Evolutionary conservation across 2,113 vertebrate genomes (phyloP), one percentile per base, ranked within the genome.

Genomic region (Chroicocephalus ridibundus): DNA sequence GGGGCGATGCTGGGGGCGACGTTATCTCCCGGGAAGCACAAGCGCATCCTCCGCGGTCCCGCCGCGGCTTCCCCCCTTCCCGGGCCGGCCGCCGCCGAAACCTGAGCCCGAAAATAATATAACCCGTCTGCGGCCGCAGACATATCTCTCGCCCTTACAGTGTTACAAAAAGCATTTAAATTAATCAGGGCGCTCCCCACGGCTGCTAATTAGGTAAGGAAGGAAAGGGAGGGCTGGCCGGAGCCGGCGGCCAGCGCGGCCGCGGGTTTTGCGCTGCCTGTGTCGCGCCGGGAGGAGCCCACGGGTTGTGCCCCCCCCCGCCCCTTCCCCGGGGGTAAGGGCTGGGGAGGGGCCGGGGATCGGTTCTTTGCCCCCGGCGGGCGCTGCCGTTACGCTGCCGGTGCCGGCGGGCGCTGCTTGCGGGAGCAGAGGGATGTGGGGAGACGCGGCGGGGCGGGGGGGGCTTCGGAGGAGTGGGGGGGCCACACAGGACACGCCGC

Each of bases 151-250:
- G n/a, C 85, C 90, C 87, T 92, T 94, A 84, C 87, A 91, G 74
- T 91, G 84, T 94, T 95, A 94, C 94, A 78, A 93, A 96, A 96
- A 90, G 75, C 95, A 93, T 94, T 95, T 95, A 65, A 96, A 95
- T 95, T 95, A 96, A 96, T 90, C 86, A 93, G 86, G 82, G 66
- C 54, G 34, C 94, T 93, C 90, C 85, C 90, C 70, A 64, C 47
- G 69, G 94, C 77, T 79, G 65, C 58, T 95, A 95, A 96, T 96
- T 85, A 93, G 71, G 78, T 7, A 44, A 71, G 83, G 78, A 94
- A 54, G 49, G 32, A 81, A 81, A 55, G 64, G 71, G 75, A 93
- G 75, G 82, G 82, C 24, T 17, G 52, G 38, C 21, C 51, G 42
- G 69, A 51, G 64, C 44, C 31, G 36, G 42, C 40, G 16, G 42